Evolutionary conservation across 2,113 vertebrate species (phyloP).

Genomic region (Todiramphus saurophagus): DNA sequence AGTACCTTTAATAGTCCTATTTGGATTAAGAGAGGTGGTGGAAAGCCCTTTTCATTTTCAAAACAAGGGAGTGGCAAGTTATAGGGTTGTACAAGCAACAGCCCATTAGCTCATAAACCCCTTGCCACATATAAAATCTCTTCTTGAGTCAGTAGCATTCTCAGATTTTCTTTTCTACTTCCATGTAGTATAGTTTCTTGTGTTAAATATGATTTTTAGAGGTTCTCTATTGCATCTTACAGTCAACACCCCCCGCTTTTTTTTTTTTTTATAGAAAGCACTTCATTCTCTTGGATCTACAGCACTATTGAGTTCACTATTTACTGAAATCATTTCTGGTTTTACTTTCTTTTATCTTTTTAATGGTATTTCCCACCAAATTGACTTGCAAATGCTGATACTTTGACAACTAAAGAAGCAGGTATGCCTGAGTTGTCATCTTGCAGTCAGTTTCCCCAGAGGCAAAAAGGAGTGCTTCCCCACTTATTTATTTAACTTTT

Average conservation of each 20-base stretch:
- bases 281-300: not conserved
- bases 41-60: not conserved
- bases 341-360: constrained; percentile 41
- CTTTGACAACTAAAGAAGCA: constrained; percentile 36
- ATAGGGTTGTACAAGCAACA: not conserved
- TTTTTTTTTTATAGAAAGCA: not conserved
- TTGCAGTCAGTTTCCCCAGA: constrained; percentile 13
- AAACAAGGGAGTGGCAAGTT: not conserved
- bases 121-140: not conserved
- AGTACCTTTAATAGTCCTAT: not conserved
- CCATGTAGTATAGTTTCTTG: not conserved
- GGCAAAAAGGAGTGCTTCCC: not conserved
- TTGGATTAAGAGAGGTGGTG: not conserved
- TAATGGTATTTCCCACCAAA: constrained; percentile 17
- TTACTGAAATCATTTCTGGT: not conserved
- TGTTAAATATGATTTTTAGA: not conserved
- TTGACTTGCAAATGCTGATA: constrained; percentile 15
- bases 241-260: not conserved
- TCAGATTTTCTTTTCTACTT: not conserved
- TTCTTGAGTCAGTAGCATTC: not conserved
- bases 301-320: not conserved
- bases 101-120: not conserved
- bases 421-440: not conserved
- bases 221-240: not conserved
- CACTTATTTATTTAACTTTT: constrained; percentile 35